phyloP scores from a whole-genome alignment of 2,113 vertebrate genomes.

The Danio rerio region GRCz12tu NC_133191.1:42838001-42838500 shows the following conservation, averaged over 20 bases:
- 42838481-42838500: no score
- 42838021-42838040: slow-evolving; percentile 57
- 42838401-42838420: no score
- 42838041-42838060: slow-evolving; percentile 59
- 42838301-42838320: background rate
- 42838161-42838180: slow-evolving; percentile 60
- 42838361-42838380: background rate
- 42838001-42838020: slow-evolving; percentile 58
- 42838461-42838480: no score
- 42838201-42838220: slow-evolving; percentile 29
- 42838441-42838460: no score
- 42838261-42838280: slow-evolving; percentile 17
- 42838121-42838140: slow-evolving; percentile 45
- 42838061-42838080: slow-evolving; percentile 51
- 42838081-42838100: slow-evolving; percentile 56
- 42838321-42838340: background rate
- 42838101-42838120: slow-evolving; percentile 54
- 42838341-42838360: background rate
- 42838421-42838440: no score
- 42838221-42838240: slow-evolving; percentile 29
- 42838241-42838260: slow-evolving; percentile 44
- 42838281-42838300: background rate
- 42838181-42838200: slow-evolving; percentile 43
- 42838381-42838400: background rate
- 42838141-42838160: slow-evolving; percentile 57